phyloP scores from a whole-genome alignment of 1,140 invertebrate genomes.

The Idris sp. region DNA sequence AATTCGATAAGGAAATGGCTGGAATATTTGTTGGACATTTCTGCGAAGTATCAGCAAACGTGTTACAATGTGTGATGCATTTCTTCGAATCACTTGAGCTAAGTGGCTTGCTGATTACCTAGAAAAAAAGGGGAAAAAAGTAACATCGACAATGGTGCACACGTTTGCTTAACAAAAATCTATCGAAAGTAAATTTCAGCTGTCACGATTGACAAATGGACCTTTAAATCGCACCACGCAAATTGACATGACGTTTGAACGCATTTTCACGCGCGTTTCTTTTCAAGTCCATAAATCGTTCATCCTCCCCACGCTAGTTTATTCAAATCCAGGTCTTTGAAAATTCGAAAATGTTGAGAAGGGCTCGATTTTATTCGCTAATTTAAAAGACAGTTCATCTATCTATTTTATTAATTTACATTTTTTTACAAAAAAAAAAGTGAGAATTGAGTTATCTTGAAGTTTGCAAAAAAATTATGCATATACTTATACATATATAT shows the following conservation, averaged over 20 bases:
- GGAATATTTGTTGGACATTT: constrained; percentile 26
- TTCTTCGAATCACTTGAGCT: constrained; percentile 22
- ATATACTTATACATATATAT: constrained; percentile 26
- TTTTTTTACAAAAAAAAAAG: too few species aligned
- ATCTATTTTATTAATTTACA: constrained; percentile 4
- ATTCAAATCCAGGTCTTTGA: constrained; percentile 27
- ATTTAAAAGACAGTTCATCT: constrained; percentile 18
- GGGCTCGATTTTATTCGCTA: background rate
- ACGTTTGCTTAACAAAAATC: constrained; percentile 18
- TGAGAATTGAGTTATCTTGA: too few species aligned
- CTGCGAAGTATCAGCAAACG: constrained; percentile 31
- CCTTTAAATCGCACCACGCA: constrained; percentile 36
- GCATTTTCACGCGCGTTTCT: constrained; percentile 37
- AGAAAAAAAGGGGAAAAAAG: too few species aligned
- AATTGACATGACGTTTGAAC: constrained; percentile 46
- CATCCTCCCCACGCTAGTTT: constrained; percentile 19
- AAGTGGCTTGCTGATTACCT: constrained; percentile 37
- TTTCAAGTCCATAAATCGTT: constrained; percentile 37
- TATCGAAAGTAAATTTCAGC: constrained; percentile 30
- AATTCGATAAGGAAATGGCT: constrained; percentile 20
- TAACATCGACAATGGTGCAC: constrained; percentile 5
- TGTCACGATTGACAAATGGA: constrained; percentile 43
- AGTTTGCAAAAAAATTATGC: constrained; percentile 7
- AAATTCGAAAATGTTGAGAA: constrained; percentile 15
- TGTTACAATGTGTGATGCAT: constrained; percentile 24